Conservation (phyloP, 2,797 vertebrate species). For the Euphonia xanthogaster region DNA sequence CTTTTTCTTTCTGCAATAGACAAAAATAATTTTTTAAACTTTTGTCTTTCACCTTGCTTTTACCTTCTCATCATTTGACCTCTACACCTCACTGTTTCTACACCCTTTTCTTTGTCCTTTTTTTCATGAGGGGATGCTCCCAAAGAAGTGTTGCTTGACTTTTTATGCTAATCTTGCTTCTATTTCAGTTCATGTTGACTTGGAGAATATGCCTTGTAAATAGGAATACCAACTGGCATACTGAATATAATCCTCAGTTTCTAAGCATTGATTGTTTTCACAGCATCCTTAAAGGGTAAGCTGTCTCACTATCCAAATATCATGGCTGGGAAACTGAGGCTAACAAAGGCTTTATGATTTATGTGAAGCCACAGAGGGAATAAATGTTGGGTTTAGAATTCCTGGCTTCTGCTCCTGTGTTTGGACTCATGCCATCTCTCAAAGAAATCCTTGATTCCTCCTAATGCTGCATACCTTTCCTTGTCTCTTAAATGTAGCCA, state of each 20-base stretch:
- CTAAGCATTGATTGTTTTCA: constrained; percentile 42
- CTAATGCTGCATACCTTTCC: not conserved
- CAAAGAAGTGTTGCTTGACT: not conserved
- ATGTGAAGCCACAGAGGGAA: constrained; percentile 11
- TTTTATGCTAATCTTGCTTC: constrained; percentile 5
- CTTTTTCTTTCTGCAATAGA: not conserved
- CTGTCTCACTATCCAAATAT: constrained; percentile 40
- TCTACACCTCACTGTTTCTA: not conserved
- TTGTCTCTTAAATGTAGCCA: not conserved
- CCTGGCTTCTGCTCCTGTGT: constrained; percentile 2
- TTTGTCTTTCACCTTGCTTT: not conserved
- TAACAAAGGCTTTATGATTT: constrained; percentile 32
- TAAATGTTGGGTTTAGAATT: constrained; percentile 28
- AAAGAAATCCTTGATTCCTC: constrained; percentile 7
- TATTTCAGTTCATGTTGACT: constrained; percentile 32
- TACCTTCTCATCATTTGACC: not conserved
- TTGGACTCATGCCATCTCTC: not conserved
- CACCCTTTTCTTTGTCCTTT: not conserved
- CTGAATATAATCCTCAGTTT: constrained; percentile 42
- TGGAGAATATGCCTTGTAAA: constrained; percentile 48
- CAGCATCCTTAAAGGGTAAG: constrained; percentile 55
- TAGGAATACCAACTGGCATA: not conserved
- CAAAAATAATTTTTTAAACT: not conserved
- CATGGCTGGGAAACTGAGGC: constrained; percentile 58
- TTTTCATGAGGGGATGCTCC: not conserved